phyloP scores from a whole-genome alignment of 2,888 invertebrate species.

The Lasioglossum pauxillum region DNA sequence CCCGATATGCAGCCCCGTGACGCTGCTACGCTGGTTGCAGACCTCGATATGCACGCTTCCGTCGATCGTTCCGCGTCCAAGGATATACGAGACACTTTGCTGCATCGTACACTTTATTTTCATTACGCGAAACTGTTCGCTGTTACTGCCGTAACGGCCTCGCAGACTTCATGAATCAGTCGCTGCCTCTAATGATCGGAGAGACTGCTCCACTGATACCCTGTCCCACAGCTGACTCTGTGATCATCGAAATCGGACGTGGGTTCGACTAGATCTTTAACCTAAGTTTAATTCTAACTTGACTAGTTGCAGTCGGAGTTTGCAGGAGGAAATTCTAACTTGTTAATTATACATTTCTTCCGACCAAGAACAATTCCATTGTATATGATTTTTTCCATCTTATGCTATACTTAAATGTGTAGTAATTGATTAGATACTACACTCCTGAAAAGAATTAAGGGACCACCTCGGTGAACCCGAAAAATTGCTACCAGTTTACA shows the following conservation, averaged over 20 bases:
- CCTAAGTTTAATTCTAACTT: neutral
- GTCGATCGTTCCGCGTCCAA: slow-evolving; percentile 45
- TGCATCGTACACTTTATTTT: slow-evolving; percentile 22
- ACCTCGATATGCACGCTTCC: slow-evolving; percentile 27
- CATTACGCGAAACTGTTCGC: neutral
- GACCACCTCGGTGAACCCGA: no score
- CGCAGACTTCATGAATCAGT: neutral
- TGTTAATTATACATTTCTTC: no score
- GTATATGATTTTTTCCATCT: no score
- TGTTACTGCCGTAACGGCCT: neutral
- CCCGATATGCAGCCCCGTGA: slow-evolving; percentile 32
- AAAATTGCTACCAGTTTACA: no score
- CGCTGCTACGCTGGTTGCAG: neutral
- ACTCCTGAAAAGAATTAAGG: no score
- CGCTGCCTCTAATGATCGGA: neutral
- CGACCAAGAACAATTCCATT: no score
- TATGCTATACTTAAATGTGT: no score
- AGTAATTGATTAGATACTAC: no score
- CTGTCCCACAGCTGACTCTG: neutral
- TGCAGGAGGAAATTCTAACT: no score
- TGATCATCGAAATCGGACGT: no score
- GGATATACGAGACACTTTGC: slow-evolving; percentile 23
- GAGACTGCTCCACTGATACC: neutral
- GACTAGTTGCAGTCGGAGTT: no score
- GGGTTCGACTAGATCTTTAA: neutral